Evolutionary conservation across 2,797 vertebrate species (phyloP).

Genomic region (Gallinago solitaria): DNA sequence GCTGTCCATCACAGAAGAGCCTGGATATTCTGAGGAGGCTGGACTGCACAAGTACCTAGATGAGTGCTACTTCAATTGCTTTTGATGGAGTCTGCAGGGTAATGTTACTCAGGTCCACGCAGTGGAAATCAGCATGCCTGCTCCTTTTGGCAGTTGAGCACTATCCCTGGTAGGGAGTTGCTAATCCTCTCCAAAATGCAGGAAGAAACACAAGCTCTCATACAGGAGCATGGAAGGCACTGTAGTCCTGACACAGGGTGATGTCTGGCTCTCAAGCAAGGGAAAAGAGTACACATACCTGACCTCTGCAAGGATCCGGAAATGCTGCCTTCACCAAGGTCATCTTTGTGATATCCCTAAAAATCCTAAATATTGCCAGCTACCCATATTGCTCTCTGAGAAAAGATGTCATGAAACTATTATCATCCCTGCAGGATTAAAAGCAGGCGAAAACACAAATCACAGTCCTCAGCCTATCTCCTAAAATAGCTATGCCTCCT

Average conservation of each 20-base stretch:
- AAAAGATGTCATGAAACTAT: neutral
- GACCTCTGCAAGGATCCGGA: neutral
- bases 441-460: neutral
- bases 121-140: neutral
- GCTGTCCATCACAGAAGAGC: neutral
- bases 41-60: neutral
- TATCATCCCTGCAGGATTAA: neutral
- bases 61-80: neutral
- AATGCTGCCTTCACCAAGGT: neutral
- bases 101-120: neutral
- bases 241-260: neutral
- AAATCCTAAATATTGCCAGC: neutral
- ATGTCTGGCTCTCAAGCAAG: neutral
- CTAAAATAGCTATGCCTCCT: neutral
- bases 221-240: neutral
- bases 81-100: neutral
- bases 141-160: accelerated
- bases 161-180: neutral
- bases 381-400: neutral
- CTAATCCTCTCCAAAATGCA: neutral
- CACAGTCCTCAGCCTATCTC: neutral
- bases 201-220: neutral
- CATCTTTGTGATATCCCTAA: neutral
- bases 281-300: accelerated
- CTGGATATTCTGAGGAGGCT: neutral